Evolutionary conservation across 2,888 invertebrate genomes (phyloP), one percentile per base, ranked within the genome.

Genomic region (Apantesis nais): DNA sequence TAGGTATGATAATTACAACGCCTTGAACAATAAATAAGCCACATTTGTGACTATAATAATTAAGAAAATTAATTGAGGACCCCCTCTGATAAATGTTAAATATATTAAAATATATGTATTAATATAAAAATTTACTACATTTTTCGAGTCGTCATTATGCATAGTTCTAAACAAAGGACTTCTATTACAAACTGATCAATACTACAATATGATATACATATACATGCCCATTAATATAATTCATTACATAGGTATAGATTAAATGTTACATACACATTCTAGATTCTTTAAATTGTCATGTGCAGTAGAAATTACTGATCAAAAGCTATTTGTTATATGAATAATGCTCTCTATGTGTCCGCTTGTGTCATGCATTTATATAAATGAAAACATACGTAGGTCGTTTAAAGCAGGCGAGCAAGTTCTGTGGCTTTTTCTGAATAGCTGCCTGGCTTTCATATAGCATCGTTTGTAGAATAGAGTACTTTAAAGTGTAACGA

Each of bases 311-410:
- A 9, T 58, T 14, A 58, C 29, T 58, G 29, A 58, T 58, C 14
- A 58, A 29, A 58, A 29, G 29, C 29, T 25, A 25, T 63, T 37
- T 63, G 39, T 63, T 25, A 41, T 41, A 37, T n/a, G n/a, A 62
- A 41, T 19, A 25, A n/a, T 63, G 39, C 63, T 39, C 25, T 58
- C 58, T 58, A 58, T 58, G 29, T 58, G 58, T 58, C 16, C 58
- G 16, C 29, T 58, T 16, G 29, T 29, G 16, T 16, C 29, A 8
- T 58, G 58, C 58, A 58, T 58, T 58, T 58, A 58, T 58, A 58
- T 58, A 58, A 58, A 22, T 48, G 22, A 22, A 62, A 25, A 19
- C 25, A 58, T 58, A 29, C 7, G 58, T 58, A 52, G n/a, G 48
- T n/a, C 9, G n/a, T 52, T n/a, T 25, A 14, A 58, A 29, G 14